A percentile compares a stretch with the other conserved stretches of the same genome.
These are phyloP conservation scores for Pluvialis apricaria DNA, from an alignment of 2,113 vertebrate species.

Conservation along the genomic window DNA sequence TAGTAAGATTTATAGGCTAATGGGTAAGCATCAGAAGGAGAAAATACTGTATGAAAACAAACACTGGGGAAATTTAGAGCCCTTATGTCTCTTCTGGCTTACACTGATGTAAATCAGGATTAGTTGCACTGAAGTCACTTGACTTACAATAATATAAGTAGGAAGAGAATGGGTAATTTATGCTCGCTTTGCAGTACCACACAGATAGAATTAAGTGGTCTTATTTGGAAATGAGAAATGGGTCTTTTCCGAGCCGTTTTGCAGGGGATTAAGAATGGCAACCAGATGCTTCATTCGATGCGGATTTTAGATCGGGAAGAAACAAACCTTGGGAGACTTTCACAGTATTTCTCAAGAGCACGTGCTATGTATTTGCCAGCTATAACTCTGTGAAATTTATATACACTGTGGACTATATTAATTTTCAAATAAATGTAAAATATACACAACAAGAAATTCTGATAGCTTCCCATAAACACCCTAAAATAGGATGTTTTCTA, in stretches of 20 bases:
- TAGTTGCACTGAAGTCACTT: conserved; percentile 38
- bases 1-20: conserved; percentile 50
- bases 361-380: background rate
- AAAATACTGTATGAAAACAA: conserved; percentile 40
- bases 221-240: conserved; percentile 35
- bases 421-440: conserved; percentile 41
- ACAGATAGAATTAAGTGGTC: conserved; percentile 43
- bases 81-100: conserved; percentile 8
- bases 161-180: conserved; percentile 40
- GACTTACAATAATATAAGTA: conserved; percentile 19
- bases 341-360: background rate
- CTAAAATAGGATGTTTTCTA: background rate
- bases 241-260: conserved; percentile 19
- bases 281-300: conserved; percentile 2
- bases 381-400: conserved; percentile 7
- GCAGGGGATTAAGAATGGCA: background rate
- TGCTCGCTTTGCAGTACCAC: conserved; percentile 16
- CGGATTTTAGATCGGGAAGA: background rate
- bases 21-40: conserved; percentile 37
- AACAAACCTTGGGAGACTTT: background rate
- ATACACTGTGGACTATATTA: background rate
- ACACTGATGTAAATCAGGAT: conserved; percentile 48
- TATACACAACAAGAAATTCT: background rate
- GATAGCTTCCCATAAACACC: background rate
- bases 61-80: conserved; percentile 39